Conservation (phyloP, 2,797 vertebrate species). For the Poeciliopsis presidionis region DNA sequence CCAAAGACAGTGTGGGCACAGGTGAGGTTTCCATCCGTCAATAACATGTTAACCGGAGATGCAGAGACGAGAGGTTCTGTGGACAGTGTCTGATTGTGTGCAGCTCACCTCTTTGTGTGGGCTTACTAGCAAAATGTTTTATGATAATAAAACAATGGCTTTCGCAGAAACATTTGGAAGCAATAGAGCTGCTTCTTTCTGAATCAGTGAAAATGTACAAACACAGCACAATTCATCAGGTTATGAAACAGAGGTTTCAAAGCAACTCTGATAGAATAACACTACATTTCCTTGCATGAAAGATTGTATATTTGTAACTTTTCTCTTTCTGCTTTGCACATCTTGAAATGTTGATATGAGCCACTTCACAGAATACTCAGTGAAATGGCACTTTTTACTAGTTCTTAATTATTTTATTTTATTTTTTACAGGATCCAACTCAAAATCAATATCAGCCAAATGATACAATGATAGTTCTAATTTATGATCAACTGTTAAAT, state of each 20-base stretch:
- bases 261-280: not conserved
- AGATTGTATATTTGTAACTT: not conserved
- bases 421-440: not conserved
- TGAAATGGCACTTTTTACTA: not conserved
- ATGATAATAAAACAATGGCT: not conserved
- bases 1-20: conserved; percentile 94
- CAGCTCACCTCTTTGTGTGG: not conserved
- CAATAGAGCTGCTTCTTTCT: not conserved
- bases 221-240: not conserved
- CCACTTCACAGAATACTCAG: not conserved
- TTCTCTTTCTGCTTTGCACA: not conserved
- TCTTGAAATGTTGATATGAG: not conserved
- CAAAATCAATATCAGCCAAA: not conserved
- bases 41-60: not conserved
- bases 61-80: not conserved
- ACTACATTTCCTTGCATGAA: not conserved
- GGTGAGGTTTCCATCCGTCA: conserved; percentile 79
- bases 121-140: not conserved
- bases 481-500: not conserved
- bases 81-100: not conserved
- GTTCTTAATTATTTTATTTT: too few species aligned
- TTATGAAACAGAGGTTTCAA: not conserved
- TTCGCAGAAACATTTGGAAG: not conserved
- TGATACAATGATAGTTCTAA: not conserved
- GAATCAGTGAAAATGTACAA: not conserved